phyloP scores from a whole-genome alignment of 2,797 vertebrate genomes.

The Neomorphus geoffroyi region DNA sequence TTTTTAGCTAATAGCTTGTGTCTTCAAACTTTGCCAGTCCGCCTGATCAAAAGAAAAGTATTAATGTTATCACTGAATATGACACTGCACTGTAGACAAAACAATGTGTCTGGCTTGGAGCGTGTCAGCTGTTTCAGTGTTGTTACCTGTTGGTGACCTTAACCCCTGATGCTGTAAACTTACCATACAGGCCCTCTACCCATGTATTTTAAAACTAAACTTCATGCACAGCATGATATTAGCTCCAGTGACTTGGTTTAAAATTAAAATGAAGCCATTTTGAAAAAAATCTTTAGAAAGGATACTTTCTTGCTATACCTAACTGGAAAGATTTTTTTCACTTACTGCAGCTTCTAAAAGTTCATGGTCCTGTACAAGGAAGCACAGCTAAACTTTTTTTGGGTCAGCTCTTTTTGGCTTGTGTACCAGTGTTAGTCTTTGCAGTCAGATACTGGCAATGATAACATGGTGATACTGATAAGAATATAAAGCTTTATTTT shows the following conservation, averaged over 20 bases:
- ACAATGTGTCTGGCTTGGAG: background rate
- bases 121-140: background rate
- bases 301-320: background rate
- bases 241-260: background rate
- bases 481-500: background rate
- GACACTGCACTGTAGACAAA: background rate
- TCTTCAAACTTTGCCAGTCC: background rate
- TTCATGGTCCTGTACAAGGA: background rate
- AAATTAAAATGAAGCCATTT: background rate
- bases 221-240: background rate
- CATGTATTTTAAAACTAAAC: background rate
- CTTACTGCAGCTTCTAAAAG: background rate
- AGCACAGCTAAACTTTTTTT: background rate
- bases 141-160: background rate
- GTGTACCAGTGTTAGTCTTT: background rate
- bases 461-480: background rate
- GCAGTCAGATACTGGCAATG: background rate
- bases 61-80: background rate
- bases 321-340: background rate
- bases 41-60: background rate
- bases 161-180: background rate
- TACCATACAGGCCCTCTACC: background rate
- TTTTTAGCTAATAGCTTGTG: background rate
- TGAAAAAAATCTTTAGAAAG: background rate
- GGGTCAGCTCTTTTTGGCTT: background rate